phyloP scores from a whole-genome alignment of 2,888 invertebrate genomes.

The Lycaena phlaeas region DNA sequence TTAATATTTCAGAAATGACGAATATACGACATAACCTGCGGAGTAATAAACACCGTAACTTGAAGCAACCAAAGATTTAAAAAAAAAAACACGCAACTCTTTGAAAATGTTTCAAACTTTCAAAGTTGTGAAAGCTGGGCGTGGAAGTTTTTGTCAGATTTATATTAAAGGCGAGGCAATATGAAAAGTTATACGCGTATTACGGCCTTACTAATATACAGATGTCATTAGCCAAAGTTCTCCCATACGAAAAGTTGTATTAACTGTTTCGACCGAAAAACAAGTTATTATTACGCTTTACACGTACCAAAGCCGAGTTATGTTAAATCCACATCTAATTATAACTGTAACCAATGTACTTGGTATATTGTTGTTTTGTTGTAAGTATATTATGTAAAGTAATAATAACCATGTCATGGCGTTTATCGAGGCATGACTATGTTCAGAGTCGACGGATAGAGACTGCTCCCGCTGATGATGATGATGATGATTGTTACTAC shows the following conservation, averaged over 20 bases:
- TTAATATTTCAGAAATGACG: no score
- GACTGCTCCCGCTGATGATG: no score
- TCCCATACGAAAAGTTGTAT: constrained; percentile 23
- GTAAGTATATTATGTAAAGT: no score
- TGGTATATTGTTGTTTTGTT: constrained; percentile 2
- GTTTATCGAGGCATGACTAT: no score
- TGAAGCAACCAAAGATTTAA: constrained; percentile 1
- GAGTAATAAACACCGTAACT: neutral
- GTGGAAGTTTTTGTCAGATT: constrained; percentile 10
- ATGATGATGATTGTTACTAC: no score
- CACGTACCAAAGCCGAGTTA: neutral
- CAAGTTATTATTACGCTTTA: constrained; percentile 9
- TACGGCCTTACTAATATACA: constrained; percentile 12
- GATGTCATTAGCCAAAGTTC: constrained; percentile 15
- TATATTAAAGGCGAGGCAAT: constrained; percentile 6
- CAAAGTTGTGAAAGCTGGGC: constrained; percentile 3
- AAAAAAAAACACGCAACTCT: constrained; percentile 7
- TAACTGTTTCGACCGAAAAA: constrained; percentile 19
- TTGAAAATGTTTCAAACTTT: neutral
- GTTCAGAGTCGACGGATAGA: no score
- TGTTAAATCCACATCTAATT: constrained; percentile 7
- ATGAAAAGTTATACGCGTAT: constrained; percentile 6
- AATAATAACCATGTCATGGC: no score
- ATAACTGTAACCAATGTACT: neutral
- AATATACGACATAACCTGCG: no score